Evolutionary conservation across 2,797 vertebrate species (phyloP).

Genomic region (Chelmon rostratus): DNA sequence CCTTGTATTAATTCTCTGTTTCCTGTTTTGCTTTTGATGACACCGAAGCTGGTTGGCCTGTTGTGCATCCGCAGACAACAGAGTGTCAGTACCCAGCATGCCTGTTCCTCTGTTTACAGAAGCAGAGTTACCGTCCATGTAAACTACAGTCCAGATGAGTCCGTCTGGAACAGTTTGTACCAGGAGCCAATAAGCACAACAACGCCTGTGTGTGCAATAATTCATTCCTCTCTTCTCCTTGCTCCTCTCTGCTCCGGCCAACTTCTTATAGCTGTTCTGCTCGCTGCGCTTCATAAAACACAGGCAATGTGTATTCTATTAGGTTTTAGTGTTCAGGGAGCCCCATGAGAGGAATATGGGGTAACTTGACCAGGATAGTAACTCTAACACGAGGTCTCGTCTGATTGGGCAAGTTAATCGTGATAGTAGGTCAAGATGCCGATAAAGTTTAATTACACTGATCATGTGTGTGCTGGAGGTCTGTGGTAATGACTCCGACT

Average conservation of each 20-base stretch:
- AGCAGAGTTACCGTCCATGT: constrained; percentile 23
- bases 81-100: constrained; percentile 39
- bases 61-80: constrained; percentile 4
- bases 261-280: constrained; percentile 25
- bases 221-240: constrained; percentile 9
- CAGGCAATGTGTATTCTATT: constrained; percentile 26
- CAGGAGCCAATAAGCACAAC: constrained; percentile 23
- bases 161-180: constrained; percentile 69
- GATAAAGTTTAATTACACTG: constrained; percentile 24
- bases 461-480: constrained; percentile 3
- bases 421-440: constrained; percentile 4
- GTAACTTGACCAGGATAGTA: not conserved
- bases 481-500: constrained; percentile 3
- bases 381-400: not conserved
- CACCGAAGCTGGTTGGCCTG: constrained; percentile 11
- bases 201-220: constrained; percentile 35
- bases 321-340: constrained; percentile 13
- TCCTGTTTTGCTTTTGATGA: constrained; percentile 1
- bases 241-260: constrained; percentile 21
- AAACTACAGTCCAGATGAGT: constrained; percentile 43
- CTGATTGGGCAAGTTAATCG: constrained; percentile 18
- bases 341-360: not conserved
- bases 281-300: constrained; percentile 15
- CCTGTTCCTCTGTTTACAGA: constrained; percentile 54
- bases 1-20: not conserved